Base-by-base conservation (phyloP, 64 coral and sea anemone genomes). In the Catalaphyllia jardinei region DNA sequence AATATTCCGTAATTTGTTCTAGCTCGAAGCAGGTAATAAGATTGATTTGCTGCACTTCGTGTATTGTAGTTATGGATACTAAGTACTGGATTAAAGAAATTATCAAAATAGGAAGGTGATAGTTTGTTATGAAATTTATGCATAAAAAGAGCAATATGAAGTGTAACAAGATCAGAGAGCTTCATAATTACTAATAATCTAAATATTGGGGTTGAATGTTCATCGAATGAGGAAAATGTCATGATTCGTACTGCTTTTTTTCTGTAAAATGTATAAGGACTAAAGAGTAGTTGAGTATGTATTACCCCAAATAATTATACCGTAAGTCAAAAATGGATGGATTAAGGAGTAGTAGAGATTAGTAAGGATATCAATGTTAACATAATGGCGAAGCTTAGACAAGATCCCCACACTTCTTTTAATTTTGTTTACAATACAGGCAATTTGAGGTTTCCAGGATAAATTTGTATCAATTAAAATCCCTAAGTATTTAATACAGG, bases 111-210 rank as follows among this genome's bases (percentile, higher is more conserved):
- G 12, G 72, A 73, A 65, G 75, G 75, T 12, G 79, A 59, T 60
- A 31, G 31, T 8, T 59, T 71, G 52, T 86, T 38, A 2, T 86
- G 65, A 25, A 72, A 72, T 38, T 86, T 71, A 86, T 73, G 19
- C 64, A 86, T 73, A 74, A 89, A 89, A 69, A 79, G 72, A 71
- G 75, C 87, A 71, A 54, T 89, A 61, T 89, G 87, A 69, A 89
- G 79, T 77, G 28, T 89, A 71, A 89, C 76, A 24, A 89, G 46
- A 79, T 89, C 87, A 79, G 72, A 60, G 29, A 89, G 57, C 63
- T 89, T 89, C 60, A 89, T 17, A 59, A 89, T 89, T 38, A 11
- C 73, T 35, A 78, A 35, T 79, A 38, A 59, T 35, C 52, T 50
- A 89, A 79, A 89, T 59, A 89, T 60, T 18, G 87, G 74, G 79